phyloP scores from a whole-genome alignment of 1,140 invertebrate species.

The Aphelenchoides fujianensis region DNA sequence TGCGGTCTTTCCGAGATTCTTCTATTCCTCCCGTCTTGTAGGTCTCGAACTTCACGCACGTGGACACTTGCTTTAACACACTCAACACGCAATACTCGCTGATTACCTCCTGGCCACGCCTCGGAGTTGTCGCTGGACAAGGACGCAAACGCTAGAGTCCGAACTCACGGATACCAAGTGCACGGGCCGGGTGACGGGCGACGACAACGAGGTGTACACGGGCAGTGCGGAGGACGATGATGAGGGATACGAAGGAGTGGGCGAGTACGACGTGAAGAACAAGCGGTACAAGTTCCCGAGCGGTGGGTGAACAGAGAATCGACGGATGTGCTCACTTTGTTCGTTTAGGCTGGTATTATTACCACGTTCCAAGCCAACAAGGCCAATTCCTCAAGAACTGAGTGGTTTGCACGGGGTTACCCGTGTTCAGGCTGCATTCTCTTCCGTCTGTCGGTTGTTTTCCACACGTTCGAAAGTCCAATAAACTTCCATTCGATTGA shows the following conservation, averaged over 20 bases:
- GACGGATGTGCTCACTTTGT: too few species aligned
- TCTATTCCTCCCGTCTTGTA: not conserved
- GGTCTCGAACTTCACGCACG: not conserved
- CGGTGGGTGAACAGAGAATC: too few species aligned
- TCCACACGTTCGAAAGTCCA: too few species aligned
- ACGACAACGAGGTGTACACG: not conserved
- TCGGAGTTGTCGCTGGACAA: not conserved
- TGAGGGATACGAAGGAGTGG: conserved; percentile 1
- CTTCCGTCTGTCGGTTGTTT: too few species aligned
- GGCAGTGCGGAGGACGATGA: too few species aligned
- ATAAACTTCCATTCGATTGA: too few species aligned
- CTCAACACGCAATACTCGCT: not conserved
- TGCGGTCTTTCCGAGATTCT: too few species aligned
- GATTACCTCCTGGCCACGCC: not conserved
- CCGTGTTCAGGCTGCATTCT: too few species aligned
- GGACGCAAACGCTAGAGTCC: not conserved
- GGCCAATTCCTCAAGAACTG: too few species aligned
- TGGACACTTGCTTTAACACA: not conserved
- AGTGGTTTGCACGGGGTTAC: too few species aligned
- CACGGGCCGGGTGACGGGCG: not conserved
- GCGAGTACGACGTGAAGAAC: not conserved
- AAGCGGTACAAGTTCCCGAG: not conserved
- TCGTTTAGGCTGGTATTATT: too few species aligned
- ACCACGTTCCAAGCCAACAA: too few species aligned
- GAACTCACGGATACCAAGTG: not conserved